A percentile compares a stretch with the other conserved stretches of the same genome.
Conservation (phyloP, 1,140 invertebrate species). For the Colletes gigas region DNA sequence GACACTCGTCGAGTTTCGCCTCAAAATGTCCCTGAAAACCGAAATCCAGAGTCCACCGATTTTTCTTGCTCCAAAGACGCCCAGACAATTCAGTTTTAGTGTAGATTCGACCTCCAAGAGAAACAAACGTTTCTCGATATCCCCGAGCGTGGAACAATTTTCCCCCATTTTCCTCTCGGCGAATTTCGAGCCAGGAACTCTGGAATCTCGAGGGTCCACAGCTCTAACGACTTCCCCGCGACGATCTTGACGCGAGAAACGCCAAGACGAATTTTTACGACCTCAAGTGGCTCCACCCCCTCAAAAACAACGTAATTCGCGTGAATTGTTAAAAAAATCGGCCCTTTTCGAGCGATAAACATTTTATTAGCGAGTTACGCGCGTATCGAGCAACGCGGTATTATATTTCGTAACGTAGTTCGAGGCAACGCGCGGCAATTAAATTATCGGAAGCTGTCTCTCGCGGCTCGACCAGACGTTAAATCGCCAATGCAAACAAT, state of each 20-base stretch:
- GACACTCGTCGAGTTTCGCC: background rate
- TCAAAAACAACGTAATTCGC: no score
- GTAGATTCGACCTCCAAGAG: background rate
- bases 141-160: background rate
- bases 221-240: conserved; percentile 6
- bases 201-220: background rate
- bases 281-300: no score
- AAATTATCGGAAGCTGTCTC: conserved; percentile 4
- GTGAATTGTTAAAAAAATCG: no score
- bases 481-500: conserved; percentile 11
- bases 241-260: background rate
- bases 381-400: no score
- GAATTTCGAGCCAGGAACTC: conserved; percentile 19
- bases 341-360: no score
- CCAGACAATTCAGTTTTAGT: no score
- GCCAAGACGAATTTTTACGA: background rate
- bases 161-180: background rate
- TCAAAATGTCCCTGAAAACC: background rate
- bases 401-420: background rate
- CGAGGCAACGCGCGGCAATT: background rate
- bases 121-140: background rate
- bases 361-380: no score
- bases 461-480: background rate
- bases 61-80: no score
- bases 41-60: no score